Conservation (phyloP, 2,113 vertebrate genomes). For the Opisthocomus hoazin region DNA sequence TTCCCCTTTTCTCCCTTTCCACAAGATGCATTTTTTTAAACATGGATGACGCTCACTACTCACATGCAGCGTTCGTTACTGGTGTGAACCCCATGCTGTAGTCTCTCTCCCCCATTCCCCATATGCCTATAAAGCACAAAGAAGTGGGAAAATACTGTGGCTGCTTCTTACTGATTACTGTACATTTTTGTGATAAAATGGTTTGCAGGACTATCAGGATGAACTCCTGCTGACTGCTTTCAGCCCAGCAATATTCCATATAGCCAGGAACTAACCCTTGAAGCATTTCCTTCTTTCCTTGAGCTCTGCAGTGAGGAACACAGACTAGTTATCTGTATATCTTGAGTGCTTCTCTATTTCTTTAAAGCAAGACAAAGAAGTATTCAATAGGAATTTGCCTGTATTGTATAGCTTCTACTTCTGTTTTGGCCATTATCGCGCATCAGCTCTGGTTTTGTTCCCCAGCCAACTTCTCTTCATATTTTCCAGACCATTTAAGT, state of each 20-base stretch:
- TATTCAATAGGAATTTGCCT: slow-evolving; percentile 27
- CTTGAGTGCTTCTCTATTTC: slow-evolving; percentile 19
- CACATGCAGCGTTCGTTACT: background rate
- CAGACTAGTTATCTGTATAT: slow-evolving; percentile 1
- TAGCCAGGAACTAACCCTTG: slow-evolving; percentile 7
- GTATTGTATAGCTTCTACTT: slow-evolving; percentile 52
- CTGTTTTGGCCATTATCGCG: slow-evolving; percentile 63
- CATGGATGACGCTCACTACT: background rate
- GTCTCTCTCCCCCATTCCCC: background rate
- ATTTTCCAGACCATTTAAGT: slow-evolving; percentile 69
- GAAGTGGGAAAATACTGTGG: background rate
- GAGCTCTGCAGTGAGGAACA: background rate
- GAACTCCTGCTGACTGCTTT: slow-evolving; percentile 41
- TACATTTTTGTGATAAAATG: slow-evolving; percentile 37
- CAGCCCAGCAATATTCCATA: background rate
- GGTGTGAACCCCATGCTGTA: background rate
- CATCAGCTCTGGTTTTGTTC: slow-evolving; percentile 56
- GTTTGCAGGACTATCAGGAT: slow-evolving; percentile 10
- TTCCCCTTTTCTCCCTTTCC: background rate
- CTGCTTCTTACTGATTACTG: slow-evolving; percentile 10
- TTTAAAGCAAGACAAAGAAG: slow-evolving; percentile 40
- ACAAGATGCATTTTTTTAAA: background rate
- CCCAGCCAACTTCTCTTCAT: slow-evolving; percentile 63
- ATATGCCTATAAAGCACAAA: background rate
- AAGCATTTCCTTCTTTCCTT: slow-evolving; percentile 23